Evolutionary conservation across 2,888 invertebrate species (phyloP).

Genomic region (Ichneumoninae sp.): DNA sequence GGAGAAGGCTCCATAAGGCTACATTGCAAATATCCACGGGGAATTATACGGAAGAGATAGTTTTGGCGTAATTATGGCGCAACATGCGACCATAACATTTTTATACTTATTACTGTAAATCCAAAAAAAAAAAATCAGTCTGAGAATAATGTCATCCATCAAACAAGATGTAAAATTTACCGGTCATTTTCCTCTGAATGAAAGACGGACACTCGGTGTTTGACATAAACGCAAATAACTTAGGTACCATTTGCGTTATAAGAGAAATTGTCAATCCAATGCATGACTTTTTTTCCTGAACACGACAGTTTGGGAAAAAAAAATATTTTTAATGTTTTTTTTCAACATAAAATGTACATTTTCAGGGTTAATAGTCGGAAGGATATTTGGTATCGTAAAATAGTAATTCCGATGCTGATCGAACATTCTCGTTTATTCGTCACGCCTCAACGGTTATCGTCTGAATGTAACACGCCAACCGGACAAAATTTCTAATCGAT

Average conservation of each 20-base stretch:
- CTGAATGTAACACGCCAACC: constrained; percentile 28
- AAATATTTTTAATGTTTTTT: too few species aligned
- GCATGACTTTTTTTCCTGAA: too few species aligned
- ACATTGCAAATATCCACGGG: not conserved
- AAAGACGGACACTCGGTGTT: not conserved
- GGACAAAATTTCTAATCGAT: constrained; percentile 60
- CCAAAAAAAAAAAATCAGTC: not conserved
- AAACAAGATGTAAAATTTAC: not conserved
- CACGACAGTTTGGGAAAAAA: too few species aligned
- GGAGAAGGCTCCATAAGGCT: too few species aligned
- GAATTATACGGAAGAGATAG: not conserved
- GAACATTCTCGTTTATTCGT: constrained; percentile 19
- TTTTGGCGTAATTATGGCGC: too few species aligned
- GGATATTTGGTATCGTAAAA: not conserved
- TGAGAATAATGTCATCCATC: not conserved
- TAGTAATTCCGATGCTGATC: not conserved
- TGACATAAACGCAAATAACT: too few species aligned
- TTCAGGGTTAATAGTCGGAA: not conserved
- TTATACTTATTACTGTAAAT: too few species aligned
- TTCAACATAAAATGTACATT: not conserved
- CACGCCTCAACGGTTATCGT: constrained; percentile 1
- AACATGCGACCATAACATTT: too few species aligned
- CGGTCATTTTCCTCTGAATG: not conserved
- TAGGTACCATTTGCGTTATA: too few species aligned
- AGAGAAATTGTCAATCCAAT: too few species aligned